Percentiles rank a stretch among this genome's conserved stretches.
These are phyloP conservation scores for Labeo rohita DNA, from an alignment of 2,113 vertebrate species.

Conservation along the genomic window DNA sequence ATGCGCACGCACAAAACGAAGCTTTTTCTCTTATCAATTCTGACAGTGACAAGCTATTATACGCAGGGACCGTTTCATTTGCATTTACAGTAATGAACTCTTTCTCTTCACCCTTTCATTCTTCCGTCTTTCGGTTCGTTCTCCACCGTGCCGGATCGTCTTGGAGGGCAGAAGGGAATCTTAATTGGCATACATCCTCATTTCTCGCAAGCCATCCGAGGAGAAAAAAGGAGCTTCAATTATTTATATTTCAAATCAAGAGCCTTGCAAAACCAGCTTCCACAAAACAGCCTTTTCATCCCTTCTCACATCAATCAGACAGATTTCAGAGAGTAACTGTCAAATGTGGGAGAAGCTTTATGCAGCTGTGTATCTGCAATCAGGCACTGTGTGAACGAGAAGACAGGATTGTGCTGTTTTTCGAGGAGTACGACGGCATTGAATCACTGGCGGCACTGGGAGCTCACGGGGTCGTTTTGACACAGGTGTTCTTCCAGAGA, in stretches of 20 bases:
- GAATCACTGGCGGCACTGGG: not conserved
- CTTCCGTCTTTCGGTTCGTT: conserved; percentile 51
- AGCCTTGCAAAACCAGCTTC: conserved; percentile 57
- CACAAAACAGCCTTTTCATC: conserved; percentile 65
- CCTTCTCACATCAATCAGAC: conserved; percentile 58
- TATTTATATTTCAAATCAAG: conserved; percentile 73
- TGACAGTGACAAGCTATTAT: conserved; percentile 68
- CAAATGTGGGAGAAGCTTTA: conserved; percentile 58
- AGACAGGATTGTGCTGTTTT: conserved; percentile 29
- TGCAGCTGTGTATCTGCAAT: conserved; percentile 46
- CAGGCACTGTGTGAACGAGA: conserved; percentile 33
- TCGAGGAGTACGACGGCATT: not conserved
- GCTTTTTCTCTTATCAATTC: conserved; percentile 60
- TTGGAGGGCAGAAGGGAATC: conserved; percentile 71
- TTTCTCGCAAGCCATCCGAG: conserved; percentile 65
- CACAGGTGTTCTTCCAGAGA: conserved; percentile 51
- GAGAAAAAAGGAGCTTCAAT: conserved; percentile 69
- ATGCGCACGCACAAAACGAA: conserved; percentile 55
- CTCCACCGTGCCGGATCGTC: conserved; percentile 62
- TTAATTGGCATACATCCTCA: conserved; percentile 74
- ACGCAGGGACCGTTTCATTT: conserved; percentile 64
- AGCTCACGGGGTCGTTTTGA: conserved; percentile 23
- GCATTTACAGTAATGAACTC: conserved; percentile 74
- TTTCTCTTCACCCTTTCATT: conserved; percentile 49
- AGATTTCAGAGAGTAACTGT: conserved; percentile 63